phyloP scores from a whole-genome alignment of 2,888 invertebrate species.

The Papilio elwesi region DNA sequence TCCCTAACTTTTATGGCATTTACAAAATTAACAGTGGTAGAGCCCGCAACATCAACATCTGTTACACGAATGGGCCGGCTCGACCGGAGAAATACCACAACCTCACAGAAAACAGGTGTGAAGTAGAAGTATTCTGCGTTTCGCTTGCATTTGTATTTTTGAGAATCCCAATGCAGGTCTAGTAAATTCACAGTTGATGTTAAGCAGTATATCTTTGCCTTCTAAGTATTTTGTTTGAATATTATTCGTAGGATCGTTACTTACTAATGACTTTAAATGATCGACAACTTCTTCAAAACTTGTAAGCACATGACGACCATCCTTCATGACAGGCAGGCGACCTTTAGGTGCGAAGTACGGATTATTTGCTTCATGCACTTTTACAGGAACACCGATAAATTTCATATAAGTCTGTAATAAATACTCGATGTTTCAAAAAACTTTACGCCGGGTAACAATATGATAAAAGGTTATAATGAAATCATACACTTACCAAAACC shows the following conservation, averaged over 20 bases:
- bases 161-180: background rate
- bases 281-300: conserved; percentile 88
- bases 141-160: background rate
- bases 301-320: conserved; percentile 83
- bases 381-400: conserved; percentile 90
- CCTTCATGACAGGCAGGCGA: conserved; percentile 87
- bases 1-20: too few relatives aligned
- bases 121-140: too few relatives aligned
- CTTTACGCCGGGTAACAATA: conserved; percentile 54
- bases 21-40: too few relatives aligned
- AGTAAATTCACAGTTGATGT: background rate
- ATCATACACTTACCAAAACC: conserved; percentile 86
- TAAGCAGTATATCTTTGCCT: too few relatives aligned
- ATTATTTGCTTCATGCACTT: conserved; percentile 87
- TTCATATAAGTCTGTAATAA: conserved; percentile 85
- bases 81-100: too few relatives aligned
- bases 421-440: conserved; percentile 42
- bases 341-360: conserved; percentile 91
- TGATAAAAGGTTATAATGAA: conserved; percentile 54
- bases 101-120: too few relatives aligned
- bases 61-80: too few relatives aligned
- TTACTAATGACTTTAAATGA: conserved; percentile 87
- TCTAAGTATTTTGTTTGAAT: background rate
- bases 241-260: conserved; percentile 21
- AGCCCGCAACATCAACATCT: too few relatives aligned